Evolutionary conservation across 2,888 invertebrate species (phyloP), one percentile per base, ranked within the genome.

Genomic region (Drosophila emarginata): DNA sequence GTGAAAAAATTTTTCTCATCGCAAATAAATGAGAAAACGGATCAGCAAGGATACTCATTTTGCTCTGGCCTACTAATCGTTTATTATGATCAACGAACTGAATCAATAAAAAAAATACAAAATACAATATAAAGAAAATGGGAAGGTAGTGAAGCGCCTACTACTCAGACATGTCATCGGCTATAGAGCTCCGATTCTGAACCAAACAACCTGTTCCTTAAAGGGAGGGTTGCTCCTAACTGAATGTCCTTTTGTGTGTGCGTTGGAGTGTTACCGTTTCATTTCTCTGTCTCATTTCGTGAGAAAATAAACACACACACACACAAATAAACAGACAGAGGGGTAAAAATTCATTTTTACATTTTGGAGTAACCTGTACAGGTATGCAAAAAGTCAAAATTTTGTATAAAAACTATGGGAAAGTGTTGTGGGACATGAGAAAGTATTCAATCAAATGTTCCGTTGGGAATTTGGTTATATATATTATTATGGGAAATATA

Each of bases 81-180:
- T 88, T 78, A 86, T 88, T 86, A 74, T 80, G 86, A 84, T 88
- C 88, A 88, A 80, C 87, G 80, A 74, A 81, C 88, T 84, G 87
- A 76, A 83, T 84, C 84, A 84, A 84, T 84, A 84, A 83, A 81
- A 74, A 51, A 63, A 21, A 67, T 68, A 60, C 15, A 40, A 40
- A 64, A 65, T 69, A 68, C 61, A 45, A 69, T 74, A 66, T 51
- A 28, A 7, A 11, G 9, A 45, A 45, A 11, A 77, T 74, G 63
- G 77, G 67, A 76, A 70, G 40, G 4, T 45, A 3, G 75, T 37
- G 80, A 72, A 84, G 84, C 88, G 84, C 84, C 88, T 66, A 86
- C 84, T 84, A 32, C 32, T 82, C 78, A 87, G 74, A 77, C 75
- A 65, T 75, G 77, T 77, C 73, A 72, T 64, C 78, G 32, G 32